Conservation (phyloP, 2,113 vertebrate genomes). For the human region DNA sequence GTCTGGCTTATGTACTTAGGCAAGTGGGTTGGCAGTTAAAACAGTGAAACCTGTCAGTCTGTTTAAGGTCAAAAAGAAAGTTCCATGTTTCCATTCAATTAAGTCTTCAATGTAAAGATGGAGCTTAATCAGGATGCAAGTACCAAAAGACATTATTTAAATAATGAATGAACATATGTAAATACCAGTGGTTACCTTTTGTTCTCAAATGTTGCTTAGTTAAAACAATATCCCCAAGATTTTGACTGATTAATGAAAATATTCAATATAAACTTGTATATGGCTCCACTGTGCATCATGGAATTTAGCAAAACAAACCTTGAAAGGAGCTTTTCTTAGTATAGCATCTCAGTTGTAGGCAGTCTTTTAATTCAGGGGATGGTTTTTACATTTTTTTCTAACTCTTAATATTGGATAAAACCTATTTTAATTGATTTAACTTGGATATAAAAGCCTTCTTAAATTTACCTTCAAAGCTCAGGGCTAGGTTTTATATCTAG, state of each 20-base stretch:
- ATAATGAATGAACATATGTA: background rate
- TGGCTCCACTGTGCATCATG: background rate
- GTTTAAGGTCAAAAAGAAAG: background rate
- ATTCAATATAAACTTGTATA: background rate
- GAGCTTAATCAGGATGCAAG: background rate
- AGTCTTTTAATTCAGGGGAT: background rate
- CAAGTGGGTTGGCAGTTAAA: background rate
- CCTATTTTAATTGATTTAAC: background rate
- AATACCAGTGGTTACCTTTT: background rate
- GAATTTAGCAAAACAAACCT: background rate
- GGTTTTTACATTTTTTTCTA: background rate
- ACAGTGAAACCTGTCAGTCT: background rate
- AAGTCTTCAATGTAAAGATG: background rate
- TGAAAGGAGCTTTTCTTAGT: background rate
- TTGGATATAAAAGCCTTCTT: background rate
- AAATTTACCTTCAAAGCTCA: background rate
- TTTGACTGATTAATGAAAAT: background rate
- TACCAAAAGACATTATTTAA: background rate
- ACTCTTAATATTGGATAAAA: background rate
- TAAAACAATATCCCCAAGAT: background rate
- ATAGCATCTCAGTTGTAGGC: background rate
- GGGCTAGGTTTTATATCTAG: background rate
- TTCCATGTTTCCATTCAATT: background rate
- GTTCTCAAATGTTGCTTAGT: background rate
- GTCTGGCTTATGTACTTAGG: background rate